These are phyloP conservation scores for Lithophane ornitopus DNA, from an alignment of 2,888 invertebrate species.

Conservation along the genomic window DNA sequence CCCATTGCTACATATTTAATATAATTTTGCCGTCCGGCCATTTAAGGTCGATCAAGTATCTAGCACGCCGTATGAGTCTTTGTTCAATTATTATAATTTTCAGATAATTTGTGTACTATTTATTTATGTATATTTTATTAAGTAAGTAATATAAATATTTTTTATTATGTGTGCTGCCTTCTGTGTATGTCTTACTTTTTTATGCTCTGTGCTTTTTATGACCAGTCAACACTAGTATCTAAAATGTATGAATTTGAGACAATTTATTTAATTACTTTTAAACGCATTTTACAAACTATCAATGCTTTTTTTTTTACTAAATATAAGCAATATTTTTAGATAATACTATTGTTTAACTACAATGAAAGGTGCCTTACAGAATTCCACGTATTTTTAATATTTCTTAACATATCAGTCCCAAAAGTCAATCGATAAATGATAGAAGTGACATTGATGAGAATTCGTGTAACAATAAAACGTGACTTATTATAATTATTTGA, in stretches of 20 bases:
- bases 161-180: slow-evolving; percentile 8
- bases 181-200: slow-evolving; percentile 16
- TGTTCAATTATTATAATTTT: slow-evolving; percentile 36
- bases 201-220: not conserved
- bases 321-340: slow-evolving; percentile 36
- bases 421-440: slow-evolving; percentile 17
- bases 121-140: slow-evolving; percentile 5
- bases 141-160: not conserved
- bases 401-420: slow-evolving; percentile 31
- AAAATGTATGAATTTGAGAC: slow-evolving; percentile 20
- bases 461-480: not conserved
- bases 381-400: slow-evolving; percentile 54
- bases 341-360: slow-evolving; percentile 44
- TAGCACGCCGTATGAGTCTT: slow-evolving; percentile 4
- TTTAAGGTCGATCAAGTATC: not conserved
- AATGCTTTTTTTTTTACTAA: slow-evolving; percentile 25
- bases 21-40: not conserved
- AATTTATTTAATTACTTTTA: slow-evolving; percentile 8
- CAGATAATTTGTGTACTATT: slow-evolving; percentile 2
- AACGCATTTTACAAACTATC: slow-evolving; percentile 32
- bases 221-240: not conserved
- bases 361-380: slow-evolving; percentile 55
- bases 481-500: not conserved
- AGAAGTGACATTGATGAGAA: slow-evolving; percentile 28
- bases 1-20: not conserved